Evolutionary conservation across 2,113 vertebrate species (phyloP).

Genomic region (Protobothrops flavoviridis): DNA sequence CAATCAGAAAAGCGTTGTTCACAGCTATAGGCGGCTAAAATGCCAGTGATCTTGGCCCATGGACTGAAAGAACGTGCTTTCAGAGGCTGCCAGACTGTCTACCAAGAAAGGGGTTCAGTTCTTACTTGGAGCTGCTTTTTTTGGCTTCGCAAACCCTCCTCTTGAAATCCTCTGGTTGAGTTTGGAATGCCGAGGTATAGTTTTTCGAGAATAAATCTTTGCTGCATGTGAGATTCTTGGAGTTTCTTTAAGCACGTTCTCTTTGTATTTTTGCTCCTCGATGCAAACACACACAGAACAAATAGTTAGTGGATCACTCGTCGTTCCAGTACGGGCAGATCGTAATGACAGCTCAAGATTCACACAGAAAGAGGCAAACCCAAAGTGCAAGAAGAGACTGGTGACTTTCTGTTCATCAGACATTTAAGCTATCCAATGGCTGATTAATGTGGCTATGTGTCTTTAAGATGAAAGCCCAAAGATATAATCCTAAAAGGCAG

Average conservation of each 20-base stretch:
- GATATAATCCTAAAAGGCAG: background rate
- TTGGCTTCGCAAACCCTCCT: slow-evolving; percentile 66
- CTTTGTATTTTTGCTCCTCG: slow-evolving; percentile 83
- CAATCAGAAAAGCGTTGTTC: slow-evolving; percentile 48
- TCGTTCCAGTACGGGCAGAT: slow-evolving; percentile 40
- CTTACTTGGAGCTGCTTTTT: slow-evolving; percentile 81
- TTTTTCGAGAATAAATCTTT: slow-evolving; percentile 71
- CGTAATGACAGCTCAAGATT: slow-evolving; percentile 16
- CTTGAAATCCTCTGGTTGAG: slow-evolving; percentile 60
- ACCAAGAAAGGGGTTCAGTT: slow-evolving; percentile 54
- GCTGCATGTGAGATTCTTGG: slow-evolving; percentile 64
- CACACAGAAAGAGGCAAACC: background rate
- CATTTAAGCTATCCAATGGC: background rate
- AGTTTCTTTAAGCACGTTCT: slow-evolving; percentile 75
- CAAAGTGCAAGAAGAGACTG: background rate
- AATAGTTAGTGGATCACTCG: slow-evolving; percentile 29
- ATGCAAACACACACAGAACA: slow-evolving; percentile 61
- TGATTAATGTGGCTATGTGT: background rate
- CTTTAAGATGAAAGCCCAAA: background rate
- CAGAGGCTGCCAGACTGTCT: slow-evolving; percentile 67
- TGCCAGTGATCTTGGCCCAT: slow-evolving; percentile 58
- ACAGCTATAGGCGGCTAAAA: slow-evolving; percentile 51
- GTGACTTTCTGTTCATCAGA: background rate
- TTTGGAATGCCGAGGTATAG: slow-evolving; percentile 55
- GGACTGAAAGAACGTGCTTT: slow-evolving; percentile 46